phyloP scores from a whole-genome alignment of 2,797 vertebrate genomes.

The Orientallactaga sibirica region DNA sequence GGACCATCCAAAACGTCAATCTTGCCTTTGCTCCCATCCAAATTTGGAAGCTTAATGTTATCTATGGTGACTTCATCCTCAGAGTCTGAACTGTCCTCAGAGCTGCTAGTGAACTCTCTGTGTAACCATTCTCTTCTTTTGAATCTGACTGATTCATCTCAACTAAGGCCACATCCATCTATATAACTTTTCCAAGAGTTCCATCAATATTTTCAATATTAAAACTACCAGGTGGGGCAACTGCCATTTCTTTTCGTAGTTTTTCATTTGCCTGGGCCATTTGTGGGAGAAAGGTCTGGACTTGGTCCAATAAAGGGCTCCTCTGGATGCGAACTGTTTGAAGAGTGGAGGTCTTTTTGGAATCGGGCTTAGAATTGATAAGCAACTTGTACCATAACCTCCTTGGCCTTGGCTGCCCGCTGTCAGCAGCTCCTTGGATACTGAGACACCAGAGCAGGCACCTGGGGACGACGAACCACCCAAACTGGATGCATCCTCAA shows the following conservation, averaged over 20 bases:
- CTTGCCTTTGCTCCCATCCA: slow-evolving; percentile 87
- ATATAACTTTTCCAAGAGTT: slow-evolving; percentile 90
- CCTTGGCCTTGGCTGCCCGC: not conserved
- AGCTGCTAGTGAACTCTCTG: slow-evolving; percentile 50
- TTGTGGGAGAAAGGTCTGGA: slow-evolving; percentile 95
- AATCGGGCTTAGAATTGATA: slow-evolving; percentile 86
- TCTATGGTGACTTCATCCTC: slow-evolving; percentile 90
- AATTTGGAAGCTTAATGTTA: slow-evolving; percentile 91
- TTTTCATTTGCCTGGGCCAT: slow-evolving; percentile 95
- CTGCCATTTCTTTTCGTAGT: slow-evolving; percentile 91
- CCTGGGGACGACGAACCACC: not conserved
- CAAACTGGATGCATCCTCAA: too few species aligned
- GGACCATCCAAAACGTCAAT: slow-evolving; percentile 91
- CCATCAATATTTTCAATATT: slow-evolving; percentile 93
- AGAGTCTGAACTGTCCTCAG: slow-evolving; percentile 77
- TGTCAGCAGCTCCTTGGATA: not conserved
- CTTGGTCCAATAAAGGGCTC: slow-evolving; percentile 92
- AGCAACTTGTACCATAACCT: slow-evolving; percentile 93
- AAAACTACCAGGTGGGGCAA: slow-evolving; percentile 89
- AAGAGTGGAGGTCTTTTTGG: slow-evolving; percentile 83
- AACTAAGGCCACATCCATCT: slow-evolving; percentile 96
- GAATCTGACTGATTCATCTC: slow-evolving; percentile 91
- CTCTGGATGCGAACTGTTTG: slow-evolving; percentile 90
- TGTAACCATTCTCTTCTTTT: slow-evolving; percentile 78
- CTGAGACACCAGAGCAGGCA: not conserved